Base-by-base conservation (phyloP, 1,140 invertebrate genomes). In the Drosophila sp. region DNA sequence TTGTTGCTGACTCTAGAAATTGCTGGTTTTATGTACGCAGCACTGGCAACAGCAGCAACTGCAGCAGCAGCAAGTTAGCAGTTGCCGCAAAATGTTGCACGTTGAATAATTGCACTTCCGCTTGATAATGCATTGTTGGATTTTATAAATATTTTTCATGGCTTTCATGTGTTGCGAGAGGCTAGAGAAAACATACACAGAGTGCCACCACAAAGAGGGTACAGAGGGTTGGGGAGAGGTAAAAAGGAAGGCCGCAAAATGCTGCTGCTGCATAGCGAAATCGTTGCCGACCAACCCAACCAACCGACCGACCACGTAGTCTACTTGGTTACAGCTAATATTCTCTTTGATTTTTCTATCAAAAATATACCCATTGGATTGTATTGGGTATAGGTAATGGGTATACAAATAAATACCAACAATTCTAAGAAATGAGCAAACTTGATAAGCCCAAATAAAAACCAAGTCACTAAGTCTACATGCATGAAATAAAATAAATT, bases 21-120 rank as follows among this genome's bases (percentile, higher is more conserved):
- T 87, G 84, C 84, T 66, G 80, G 84, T 83, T 89, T 84, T 66
- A 73, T 66, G 69, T 78, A 84, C 84, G 85, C 84, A 65, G 50
- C 47, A 60, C 44, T 50, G 23, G 44, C 66, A 77, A 56, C 30
- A 11, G 50, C 63, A 68, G 44, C 66, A 77, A 56, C 30, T 8
- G 50, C 63, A 68, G 67, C 65, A 38, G 57, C 63, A 47, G 63
- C 75, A 64, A 61, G 50, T 69, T 86, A 68, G 63, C 75, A 76
- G 79, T 75, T 86, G 77, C 84, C 66, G 84, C 84, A 89, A 84
- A 89, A 89, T 90, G 77, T 89, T 84, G 84, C 84, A 89, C 84
- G 84, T 89, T 89, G 84, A 89, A 89, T 89, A 89, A 89, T 89
- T 89, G 84, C 84, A 89, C 84, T 89, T 89, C 84, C 84, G 84